These are phyloP conservation scores for Brachyhypopomus occidentalis DNA, from an alignment of 2,113 vertebrate species.

Conservation along the genomic window DNA sequence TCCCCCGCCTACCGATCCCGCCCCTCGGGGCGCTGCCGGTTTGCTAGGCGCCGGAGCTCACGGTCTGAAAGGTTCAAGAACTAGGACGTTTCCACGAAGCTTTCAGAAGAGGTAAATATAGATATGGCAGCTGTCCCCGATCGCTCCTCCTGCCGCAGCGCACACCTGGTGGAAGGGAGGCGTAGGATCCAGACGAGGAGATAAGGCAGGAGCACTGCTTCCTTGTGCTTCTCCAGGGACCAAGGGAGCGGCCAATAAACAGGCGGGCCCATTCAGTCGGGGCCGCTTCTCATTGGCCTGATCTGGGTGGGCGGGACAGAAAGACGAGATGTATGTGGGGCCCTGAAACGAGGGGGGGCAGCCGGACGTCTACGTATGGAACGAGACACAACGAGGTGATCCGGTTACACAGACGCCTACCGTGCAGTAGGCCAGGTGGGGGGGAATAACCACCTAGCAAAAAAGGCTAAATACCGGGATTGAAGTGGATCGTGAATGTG, in stretches of 20 bases:
- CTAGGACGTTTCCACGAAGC: background rate
- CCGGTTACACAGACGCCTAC: background rate
- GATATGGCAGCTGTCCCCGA: background rate
- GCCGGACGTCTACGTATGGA: background rate
- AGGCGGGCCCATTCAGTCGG: conserved; percentile 22
- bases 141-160: background rate
- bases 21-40: background rate
- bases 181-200: conserved; percentile 26
- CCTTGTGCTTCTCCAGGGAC: conserved; percentile 12
- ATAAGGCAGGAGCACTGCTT: conserved; percentile 11
- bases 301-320: conserved; percentile 9
- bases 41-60: background rate
- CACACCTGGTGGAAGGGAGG: background rate
- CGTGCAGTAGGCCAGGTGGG: too few relatives aligned
- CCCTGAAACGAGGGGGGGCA: conserved; percentile 2
- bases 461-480: background rate
- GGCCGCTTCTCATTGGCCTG: background rate
- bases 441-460: background rate
- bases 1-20: too few relatives aligned
- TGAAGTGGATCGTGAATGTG: background rate
- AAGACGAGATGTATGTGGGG: conserved; percentile 12
- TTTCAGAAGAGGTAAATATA: conserved; percentile 30
- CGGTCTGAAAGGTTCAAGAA: background rate
- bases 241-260: conserved; percentile 21
- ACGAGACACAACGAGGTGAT: background rate